Base-by-base conservation (phyloP, 2,113 vertebrate species). In the Rhegmatorhina hoffmannsi region DNA sequence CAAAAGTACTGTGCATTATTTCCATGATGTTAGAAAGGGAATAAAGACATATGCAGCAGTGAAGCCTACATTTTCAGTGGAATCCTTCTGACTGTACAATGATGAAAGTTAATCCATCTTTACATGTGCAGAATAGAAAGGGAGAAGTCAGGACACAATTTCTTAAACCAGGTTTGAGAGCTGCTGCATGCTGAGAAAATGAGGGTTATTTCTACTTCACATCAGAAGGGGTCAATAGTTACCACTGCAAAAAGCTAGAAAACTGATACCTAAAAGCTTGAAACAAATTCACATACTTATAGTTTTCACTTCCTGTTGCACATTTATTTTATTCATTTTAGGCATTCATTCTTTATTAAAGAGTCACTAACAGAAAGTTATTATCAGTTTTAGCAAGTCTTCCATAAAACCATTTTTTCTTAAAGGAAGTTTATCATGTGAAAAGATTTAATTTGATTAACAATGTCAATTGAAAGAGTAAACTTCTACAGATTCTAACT, bases 201-300 rank as follows among this genome's bases (percentile, higher is more conserved):
- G 25, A 64, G 17, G 24, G 7, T 11, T 92, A 62, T 79, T 96
- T 95, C 40, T 59, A 6, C 6, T 4, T 67, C 6, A 3, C 34
- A 49, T 89, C 91, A 96, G 94, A 89, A 97, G 92, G 72, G 88
- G 87, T 59, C 72, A 96, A 26, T 95, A 93, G 62, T 43, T 81
- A 76, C 93, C 69, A 69, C 13, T 0, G 4, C 33, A 73, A 87
- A 68, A 76, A 62, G 4, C 3, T 6, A 20, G 17, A 44, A 49
- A 63, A 20, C 9, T 9, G 21, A 20, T 6, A 8, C 4, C 28
- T 10, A 29, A 84, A 11, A 50, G 2, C 7, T 40, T 76, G 53
- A 58, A 88, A 69, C 3, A 60, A 68, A 47, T 59, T 64, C 9
- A 8, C 16, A 21, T 20, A 16, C 1, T 9, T 7, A 31, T 36